These are phyloP conservation scores for Clepsis dumicolana DNA, from an alignment of 2,888 invertebrate genomes.

Conservation along the genomic window DNA sequence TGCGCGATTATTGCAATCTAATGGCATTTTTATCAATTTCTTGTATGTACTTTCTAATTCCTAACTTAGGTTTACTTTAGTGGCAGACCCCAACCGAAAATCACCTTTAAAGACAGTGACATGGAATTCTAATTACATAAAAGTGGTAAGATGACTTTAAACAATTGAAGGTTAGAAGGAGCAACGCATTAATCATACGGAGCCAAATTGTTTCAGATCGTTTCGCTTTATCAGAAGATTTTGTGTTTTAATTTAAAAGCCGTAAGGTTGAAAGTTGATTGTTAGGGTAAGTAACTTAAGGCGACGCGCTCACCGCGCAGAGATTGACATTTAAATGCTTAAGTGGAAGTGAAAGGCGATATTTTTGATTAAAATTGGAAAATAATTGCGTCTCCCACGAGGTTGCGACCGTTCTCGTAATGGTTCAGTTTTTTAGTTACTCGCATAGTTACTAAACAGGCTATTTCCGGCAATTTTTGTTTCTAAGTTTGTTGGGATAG, in stretches of 20 bases:
- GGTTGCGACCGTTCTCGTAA: slow-evolving; percentile 68
- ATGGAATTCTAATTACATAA: slow-evolving; percentile 52
- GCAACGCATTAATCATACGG: slow-evolving; percentile 81
- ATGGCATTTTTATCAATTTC: slow-evolving; percentile 75
- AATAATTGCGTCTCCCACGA: slow-evolving; percentile 86
- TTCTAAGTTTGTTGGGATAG: slow-evolving; percentile 26
- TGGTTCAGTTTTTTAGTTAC: slow-evolving; percentile 64
- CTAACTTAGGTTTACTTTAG: slow-evolving; percentile 51
- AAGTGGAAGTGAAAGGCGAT: slow-evolving; percentile 85
- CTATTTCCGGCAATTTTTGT: slow-evolving; percentile 66
- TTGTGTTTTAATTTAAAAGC: slow-evolving; percentile 48
- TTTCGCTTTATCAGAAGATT: slow-evolving; percentile 48
- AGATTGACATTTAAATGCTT: slow-evolving; percentile 86
- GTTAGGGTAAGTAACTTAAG: slow-evolving; percentile 55
- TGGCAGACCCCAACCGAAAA: slow-evolving; percentile 31
- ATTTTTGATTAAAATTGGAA: slow-evolving; percentile 86
- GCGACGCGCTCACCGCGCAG: slow-evolving; percentile 61
- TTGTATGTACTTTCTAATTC: slow-evolving; percentile 71
- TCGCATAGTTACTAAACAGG: slow-evolving; percentile 71
- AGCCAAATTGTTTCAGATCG: slow-evolving; percentile 79
- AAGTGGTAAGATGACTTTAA: slow-evolving; percentile 45
- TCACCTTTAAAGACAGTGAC: slow-evolving; percentile 34
- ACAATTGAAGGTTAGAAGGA: slow-evolving; percentile 62
- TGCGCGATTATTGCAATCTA: slow-evolving; percentile 67
- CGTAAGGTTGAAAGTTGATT: slow-evolving; percentile 53